Evolutionary conservation across 2,888 invertebrate species (phyloP).

Genomic region (Crocallis elinguaria): DNA sequence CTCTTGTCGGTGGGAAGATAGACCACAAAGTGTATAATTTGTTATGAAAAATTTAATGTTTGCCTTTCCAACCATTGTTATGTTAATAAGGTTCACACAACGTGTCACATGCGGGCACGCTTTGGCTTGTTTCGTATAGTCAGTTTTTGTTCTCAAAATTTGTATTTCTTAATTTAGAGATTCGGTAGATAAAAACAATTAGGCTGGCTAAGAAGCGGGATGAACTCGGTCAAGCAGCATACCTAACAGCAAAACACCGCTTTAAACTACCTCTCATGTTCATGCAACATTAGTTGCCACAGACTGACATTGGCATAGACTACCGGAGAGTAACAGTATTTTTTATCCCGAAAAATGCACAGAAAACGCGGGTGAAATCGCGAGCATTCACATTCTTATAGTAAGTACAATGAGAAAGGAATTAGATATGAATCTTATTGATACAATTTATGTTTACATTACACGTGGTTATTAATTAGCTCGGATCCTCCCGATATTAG

Average conservation of each 20-base stretch:
- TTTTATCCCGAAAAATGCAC: too few relatives aligned
- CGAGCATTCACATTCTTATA: too few relatives aligned
- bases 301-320: too few relatives aligned
- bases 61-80: constrained; percentile 41
- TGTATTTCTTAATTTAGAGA: neutral
- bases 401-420: neutral
- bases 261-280: too few relatives aligned
- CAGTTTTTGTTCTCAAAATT: neutral
- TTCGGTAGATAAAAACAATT: neutral
- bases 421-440: neutral
- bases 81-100: constrained; percentile 61
- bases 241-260: too few relatives aligned
- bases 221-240: too few relatives aligned
- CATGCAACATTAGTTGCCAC: too few relatives aligned
- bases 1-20: constrained; percentile 19
- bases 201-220: too few relatives aligned
- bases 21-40: constrained; percentile 22
- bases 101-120: constrained; percentile 38
- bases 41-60: constrained; percentile 28
- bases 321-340: too few relatives aligned
- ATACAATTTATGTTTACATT: constrained; percentile 1
- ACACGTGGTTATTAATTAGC: neutral
- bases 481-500: too few relatives aligned
- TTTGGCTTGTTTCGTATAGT: neutral
- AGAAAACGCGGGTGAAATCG: too few relatives aligned